These are phyloP conservation scores for Lasius platythorax DNA, from an alignment of 2,888 invertebrate species.

Conservation along the genomic window DNA sequence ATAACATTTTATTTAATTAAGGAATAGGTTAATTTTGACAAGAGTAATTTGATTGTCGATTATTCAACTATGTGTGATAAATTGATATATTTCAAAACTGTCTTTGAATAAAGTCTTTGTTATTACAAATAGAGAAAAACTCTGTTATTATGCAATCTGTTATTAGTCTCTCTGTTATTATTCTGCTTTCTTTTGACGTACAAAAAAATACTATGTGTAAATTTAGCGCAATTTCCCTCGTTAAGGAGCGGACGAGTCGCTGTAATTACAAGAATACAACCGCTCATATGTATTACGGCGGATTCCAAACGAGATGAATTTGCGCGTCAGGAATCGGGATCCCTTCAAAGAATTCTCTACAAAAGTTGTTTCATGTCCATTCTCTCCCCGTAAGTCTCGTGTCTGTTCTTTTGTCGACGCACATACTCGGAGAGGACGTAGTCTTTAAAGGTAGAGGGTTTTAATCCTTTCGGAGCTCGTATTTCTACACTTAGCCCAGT, in stretches of 20 bases:
- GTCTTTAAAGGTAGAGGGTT: conserved; percentile 6
- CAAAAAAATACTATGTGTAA: background rate
- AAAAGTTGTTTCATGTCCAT: conserved; percentile 13
- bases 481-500: conserved; percentile 11
- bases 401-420: conserved; percentile 19
- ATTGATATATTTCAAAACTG: background rate
- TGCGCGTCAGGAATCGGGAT: background rate
- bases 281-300: conserved; percentile 4
- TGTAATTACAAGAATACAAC: conserved; percentile 51
- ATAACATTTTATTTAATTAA: background rate
- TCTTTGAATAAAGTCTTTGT: background rate
- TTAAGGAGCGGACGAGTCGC: conserved; percentile 21
- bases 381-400: background rate
- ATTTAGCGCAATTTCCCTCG: conserved; percentile 40
- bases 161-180: no score
- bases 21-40: background rate
- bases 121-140: background rate
- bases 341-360: background rate
- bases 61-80: background rate
- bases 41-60: background rate
- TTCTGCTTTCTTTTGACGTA: background rate
- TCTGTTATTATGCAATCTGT: background rate
- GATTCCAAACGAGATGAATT: conserved; percentile 5
- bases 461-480: conserved; percentile 27
- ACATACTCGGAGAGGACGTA: background rate